A percentile compares a stretch with the other conserved stretches of the same genome.
Conservation (phyloP, 2,888 invertebrate species). For the Lasius fuliginosus region DNA sequence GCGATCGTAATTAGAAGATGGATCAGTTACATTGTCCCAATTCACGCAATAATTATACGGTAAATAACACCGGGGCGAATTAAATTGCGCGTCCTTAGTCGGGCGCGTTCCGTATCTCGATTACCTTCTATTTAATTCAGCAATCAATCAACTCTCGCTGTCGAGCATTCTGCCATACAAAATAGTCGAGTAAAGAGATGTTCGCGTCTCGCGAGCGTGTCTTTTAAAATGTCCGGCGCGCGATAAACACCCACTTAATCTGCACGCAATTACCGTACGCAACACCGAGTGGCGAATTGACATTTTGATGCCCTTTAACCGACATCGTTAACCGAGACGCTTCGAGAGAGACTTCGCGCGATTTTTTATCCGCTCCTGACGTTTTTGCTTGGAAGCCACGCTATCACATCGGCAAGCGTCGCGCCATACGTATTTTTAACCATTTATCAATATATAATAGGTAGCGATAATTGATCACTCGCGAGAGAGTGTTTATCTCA, state of each 20-base stretch:
- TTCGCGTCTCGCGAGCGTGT: constrained; percentile 2
- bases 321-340: constrained; percentile 30
- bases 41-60: constrained; percentile 34
- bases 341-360: neutral
- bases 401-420: neutral
- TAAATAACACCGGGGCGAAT: constrained; percentile 27
- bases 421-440: constrained; percentile 34
- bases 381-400: neutral
- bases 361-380: constrained; percentile 8
- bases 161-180: neutral
- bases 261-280: constrained; percentile 44
- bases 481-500: neutral
- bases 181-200: constrained; percentile 25
- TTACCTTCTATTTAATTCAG: constrained; percentile 28
- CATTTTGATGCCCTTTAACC: constrained; percentile 53
- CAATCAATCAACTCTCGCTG: constrained; percentile 31
- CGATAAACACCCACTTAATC: constrained; percentile 48
- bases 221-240: constrained; percentile 27
- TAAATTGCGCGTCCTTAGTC: constrained; percentile 34
- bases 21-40: constrained; percentile 43
- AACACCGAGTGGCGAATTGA: constrained; percentile 47
- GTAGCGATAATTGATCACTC: constrained; percentile 13
- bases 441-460: constrained; percentile 27
- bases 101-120: constrained; percentile 30
- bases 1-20: constrained; percentile 31